Base-by-base conservation (phyloP, 2,888 invertebrate species). In the Macrostomum cliftonense region DNA sequence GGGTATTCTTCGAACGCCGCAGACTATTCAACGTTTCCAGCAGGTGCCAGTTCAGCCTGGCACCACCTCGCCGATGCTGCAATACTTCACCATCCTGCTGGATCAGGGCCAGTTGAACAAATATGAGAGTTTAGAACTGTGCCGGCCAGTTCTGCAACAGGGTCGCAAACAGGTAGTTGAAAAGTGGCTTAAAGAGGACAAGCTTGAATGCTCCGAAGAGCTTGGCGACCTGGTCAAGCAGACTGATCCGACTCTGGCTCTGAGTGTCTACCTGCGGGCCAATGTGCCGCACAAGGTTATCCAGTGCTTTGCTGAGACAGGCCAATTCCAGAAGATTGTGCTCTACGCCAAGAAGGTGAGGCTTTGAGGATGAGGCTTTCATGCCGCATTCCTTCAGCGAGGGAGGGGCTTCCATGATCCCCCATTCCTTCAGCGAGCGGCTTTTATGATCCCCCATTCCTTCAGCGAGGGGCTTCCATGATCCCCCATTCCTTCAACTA, bases 301-400 rank as follows among this genome's bases (percentile, higher is more conserved):
- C 56, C 95, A 97, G 73, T 93, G 93, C 71, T 97, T 99, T 67
- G 97, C 97, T 1, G 97, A 99, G 73, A 97, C 95, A 2, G 95
- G 95, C 0, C 97, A 99, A 72, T 97, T 93, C 74, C 91, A 91
- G 71, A 99, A 99, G 73, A 99, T 99, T 61, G 91, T 99, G 39
- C 76, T 97, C 28, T 99, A 99, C 65, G 91, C 95, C 43, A 95
- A 97, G 73, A 95, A 97, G 75, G 88, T 89, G 12, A 28, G 28
- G 9, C 28, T 28, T 28, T 28, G 28, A 9, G 4, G 5, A 7
- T 28, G 28, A 28, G 28, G 28, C 28, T 28, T 28, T n/a, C n/a
- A n/a, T n/a, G n/a, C n/a, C n/a, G n/a, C n/a, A n/a, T n/a, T n/a
- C n/a, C n/a, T n/a, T n/a, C n/a, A n/a, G n/a, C n/a, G n/a, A n/a